These are phyloP conservation scores for Drosophila tani DNA, from an alignment of 1,140 invertebrate genomes.

Conservation along the genomic window DNA sequence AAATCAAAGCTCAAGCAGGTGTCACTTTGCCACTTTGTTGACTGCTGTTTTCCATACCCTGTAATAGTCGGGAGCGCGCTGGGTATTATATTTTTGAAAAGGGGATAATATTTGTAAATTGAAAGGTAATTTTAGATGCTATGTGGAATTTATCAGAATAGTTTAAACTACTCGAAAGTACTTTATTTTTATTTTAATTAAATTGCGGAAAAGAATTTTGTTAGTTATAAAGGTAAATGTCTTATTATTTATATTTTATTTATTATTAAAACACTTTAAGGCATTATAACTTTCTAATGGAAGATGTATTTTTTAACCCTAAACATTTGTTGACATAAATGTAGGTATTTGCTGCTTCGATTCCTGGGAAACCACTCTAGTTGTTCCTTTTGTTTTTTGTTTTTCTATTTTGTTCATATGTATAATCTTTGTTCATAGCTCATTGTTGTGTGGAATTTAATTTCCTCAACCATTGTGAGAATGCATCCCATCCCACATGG, in stretches of 20 bases:
- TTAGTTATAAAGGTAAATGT: background rate
- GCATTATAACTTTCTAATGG: too few relatives aligned
- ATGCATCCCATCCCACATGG: conserved; percentile 16
- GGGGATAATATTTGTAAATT: too few relatives aligned
- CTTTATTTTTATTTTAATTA: too few relatives aligned
- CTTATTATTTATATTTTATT: background rate
- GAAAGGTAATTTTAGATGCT: too few relatives aligned
- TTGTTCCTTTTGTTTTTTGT: background rate
- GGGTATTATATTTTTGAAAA: too few relatives aligned
- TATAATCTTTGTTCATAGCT: conserved; percentile 8
- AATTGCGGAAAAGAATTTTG: too few relatives aligned
- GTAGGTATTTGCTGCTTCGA: background rate
- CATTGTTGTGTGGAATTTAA: conserved; percentile 67
- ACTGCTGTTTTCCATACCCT: conserved; percentile 13
- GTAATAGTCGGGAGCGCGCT: background rate
- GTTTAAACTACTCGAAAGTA: too few relatives aligned
- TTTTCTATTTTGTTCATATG: background rate
- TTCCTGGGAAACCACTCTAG: background rate
- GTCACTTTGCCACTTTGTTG: conserved; percentile 27
- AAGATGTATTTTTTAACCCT: too few relatives aligned
- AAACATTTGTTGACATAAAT: background rate
- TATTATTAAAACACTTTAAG: background rate
- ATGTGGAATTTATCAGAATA: too few relatives aligned
- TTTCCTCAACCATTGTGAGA: conserved; percentile 56
- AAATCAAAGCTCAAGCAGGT: conserved; percentile 45